phyloP scores from a whole-genome alignment of 2,888 invertebrate genomes.

The Strigamia maritima region DNA sequence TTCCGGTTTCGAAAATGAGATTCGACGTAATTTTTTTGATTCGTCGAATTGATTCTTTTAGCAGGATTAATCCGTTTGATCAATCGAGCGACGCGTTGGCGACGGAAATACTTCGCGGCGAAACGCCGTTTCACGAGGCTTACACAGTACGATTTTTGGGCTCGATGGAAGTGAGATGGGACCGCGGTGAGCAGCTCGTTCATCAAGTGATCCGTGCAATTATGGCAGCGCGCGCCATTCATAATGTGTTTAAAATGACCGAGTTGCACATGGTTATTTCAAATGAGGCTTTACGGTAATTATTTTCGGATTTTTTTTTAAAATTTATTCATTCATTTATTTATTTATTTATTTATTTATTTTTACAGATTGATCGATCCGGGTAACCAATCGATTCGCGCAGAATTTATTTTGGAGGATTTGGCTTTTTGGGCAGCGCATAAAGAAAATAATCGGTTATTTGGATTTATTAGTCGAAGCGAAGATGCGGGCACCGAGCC shows the following conservation, averaged over 20 bases:
- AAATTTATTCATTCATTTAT: neutral
- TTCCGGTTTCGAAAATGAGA: no score
- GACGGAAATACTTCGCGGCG: conserved; percentile 42
- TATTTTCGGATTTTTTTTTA: neutral
- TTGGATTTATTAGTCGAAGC: conserved; percentile 51
- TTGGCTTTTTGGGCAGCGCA: conserved; percentile 53
- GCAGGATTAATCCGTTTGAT: conserved; percentile 53
- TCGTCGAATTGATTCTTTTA: conserved; percentile 39
- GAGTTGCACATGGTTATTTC: conserved; percentile 51
- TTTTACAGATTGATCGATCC: conserved; percentile 50
- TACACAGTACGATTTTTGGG: conserved; percentile 53
- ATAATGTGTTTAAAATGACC: conserved; percentile 53
- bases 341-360: conserved; percentile 8
- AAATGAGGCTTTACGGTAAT: conserved; percentile 49
- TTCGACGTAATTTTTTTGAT: no score
- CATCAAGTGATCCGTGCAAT: conserved; percentile 53
- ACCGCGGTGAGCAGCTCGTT: conserved; percentile 49
- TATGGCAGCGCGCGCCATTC: conserved; percentile 53
- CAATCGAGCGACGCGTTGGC: conserved; percentile 48
- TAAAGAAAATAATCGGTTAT: conserved; percentile 52
- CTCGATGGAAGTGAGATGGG: conserved; percentile 53
- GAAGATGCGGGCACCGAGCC: conserved; percentile 44
- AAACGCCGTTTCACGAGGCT: conserved; percentile 45
- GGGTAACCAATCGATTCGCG: conserved; percentile 48
- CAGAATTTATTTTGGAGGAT: conserved; percentile 51